Percentiles rank a stretch among this genome's conserved stretches.
Evolutionary conservation across 1,140 invertebrate genomes (phyloP).

Genomic region (Plutomurus gul): DNA sequence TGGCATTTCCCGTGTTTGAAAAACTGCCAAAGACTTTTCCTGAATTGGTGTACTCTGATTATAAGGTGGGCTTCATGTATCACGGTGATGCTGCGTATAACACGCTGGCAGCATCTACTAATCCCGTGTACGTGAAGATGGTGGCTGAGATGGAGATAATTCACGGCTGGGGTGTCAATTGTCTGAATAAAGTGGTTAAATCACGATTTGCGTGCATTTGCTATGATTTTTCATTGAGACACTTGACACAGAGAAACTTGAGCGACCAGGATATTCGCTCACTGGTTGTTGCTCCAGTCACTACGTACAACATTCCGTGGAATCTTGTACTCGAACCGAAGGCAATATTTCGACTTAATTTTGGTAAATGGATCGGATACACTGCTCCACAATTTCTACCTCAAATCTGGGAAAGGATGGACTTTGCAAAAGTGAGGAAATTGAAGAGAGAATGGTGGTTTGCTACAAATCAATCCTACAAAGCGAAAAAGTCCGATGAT

Average conservation of each 20-base stretch:
- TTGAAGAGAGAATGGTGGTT: slow-evolving; percentile 35
- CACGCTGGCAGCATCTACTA: slow-evolving; percentile 3
- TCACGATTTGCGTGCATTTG: slow-evolving; percentile 24
- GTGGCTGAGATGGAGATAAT: slow-evolving; percentile 34
- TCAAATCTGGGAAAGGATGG: slow-evolving; percentile 32
- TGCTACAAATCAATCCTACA: slow-evolving; percentile 29
- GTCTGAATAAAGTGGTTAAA: slow-evolving; percentile 31
- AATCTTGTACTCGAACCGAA: slow-evolving; percentile 7
- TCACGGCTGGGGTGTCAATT: slow-evolving; percentile 16
- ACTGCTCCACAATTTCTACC: slow-evolving; percentile 11
- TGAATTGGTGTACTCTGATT: slow-evolving; percentile 33
- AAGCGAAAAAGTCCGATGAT: slow-evolving; percentile 1
- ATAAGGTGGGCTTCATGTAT: slow-evolving; percentile 34
- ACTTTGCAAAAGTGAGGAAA: slow-evolving; percentile 10
- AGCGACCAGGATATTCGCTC: slow-evolving; percentile 4
- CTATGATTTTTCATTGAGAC: slow-evolving; percentile 25
- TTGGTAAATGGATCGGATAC: slow-evolving; percentile 33
- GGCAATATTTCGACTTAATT: slow-evolving; percentile 36
- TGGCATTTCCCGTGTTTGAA: slow-evolving; percentile 44
- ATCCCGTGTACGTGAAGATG: slow-evolving; percentile 43
- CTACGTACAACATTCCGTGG: slow-evolving; percentile 23
- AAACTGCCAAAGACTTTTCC: slow-evolving; percentile 38
- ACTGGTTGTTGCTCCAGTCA: background rate
- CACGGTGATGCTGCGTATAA: slow-evolving; percentile 42
- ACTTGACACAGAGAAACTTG: slow-evolving; percentile 30